Conservation (phyloP, 2,888 invertebrate genomes). For the Allacma fusca region DNA sequence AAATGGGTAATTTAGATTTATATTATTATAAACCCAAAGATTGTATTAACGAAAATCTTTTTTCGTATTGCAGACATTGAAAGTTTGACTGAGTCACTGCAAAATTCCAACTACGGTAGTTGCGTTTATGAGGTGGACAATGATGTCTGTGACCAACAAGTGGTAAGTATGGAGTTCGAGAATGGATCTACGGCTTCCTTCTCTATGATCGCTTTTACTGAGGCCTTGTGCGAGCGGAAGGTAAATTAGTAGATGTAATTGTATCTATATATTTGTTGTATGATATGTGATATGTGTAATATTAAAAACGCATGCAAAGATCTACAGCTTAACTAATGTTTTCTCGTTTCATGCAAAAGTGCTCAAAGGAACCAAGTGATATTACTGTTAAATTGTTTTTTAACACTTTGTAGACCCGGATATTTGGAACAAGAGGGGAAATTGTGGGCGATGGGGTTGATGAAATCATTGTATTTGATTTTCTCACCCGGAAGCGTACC, state of each 20-base stretch:
- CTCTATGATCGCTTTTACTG: constrained; percentile 65
- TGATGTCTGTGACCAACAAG: constrained; percentile 66
- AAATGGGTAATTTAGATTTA: constrained; percentile 51
- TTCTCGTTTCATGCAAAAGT: too few relatives aligned
- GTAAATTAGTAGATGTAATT: too few relatives aligned
- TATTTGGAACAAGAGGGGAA: constrained; percentile 65
- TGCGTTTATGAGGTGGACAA: constrained; percentile 66
- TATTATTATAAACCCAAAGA: too few relatives aligned
- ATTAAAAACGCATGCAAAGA: too few relatives aligned
- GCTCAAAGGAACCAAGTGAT: too few relatives aligned
- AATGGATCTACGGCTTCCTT: constrained; percentile 65
- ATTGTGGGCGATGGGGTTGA: constrained; percentile 60
- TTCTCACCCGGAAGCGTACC: constrained; percentile 51
- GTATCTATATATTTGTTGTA: too few relatives aligned
- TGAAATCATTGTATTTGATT: constrained; percentile 57
- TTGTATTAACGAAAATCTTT: too few relatives aligned
- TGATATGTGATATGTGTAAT: too few relatives aligned
- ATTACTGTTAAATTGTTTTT: too few relatives aligned
- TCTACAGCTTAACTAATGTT: too few relatives aligned
- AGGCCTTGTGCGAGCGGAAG: constrained; percentile 63
- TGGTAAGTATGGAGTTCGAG: constrained; percentile 65
- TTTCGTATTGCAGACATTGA: constrained; percentile 52
- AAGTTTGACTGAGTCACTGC: constrained; percentile 58
- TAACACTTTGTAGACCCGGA: constrained; percentile 61
- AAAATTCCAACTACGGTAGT: constrained; percentile 64